phyloP scores from a whole-genome alignment of 2,888 invertebrate genomes.

The Sphecodes monilicornis region DNA sequence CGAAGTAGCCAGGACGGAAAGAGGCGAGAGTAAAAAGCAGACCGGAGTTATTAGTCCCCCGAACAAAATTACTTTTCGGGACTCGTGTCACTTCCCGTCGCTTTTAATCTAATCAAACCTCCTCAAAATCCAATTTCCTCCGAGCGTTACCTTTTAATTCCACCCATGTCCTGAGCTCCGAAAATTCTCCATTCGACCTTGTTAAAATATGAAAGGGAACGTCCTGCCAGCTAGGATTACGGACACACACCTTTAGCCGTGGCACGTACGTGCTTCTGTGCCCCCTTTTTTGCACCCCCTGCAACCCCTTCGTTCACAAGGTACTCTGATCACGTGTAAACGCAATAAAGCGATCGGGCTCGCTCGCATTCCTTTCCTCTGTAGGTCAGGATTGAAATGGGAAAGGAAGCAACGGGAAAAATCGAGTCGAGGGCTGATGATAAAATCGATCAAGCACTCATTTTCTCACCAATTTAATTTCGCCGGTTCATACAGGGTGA shows the following conservation, averaged over 20 bases:
- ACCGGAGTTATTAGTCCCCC: constrained; percentile 36
- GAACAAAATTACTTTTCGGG: constrained; percentile 49
- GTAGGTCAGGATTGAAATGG: constrained; percentile 14
- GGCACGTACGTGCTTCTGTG: not conserved
- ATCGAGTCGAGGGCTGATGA: not conserved
- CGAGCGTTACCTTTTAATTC: constrained; percentile 40
- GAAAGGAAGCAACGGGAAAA: not conserved
- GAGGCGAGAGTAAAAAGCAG: constrained; percentile 10
- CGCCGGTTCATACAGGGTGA: not conserved
- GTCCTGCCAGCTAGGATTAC: constrained; percentile 9
- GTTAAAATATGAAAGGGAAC: constrained; percentile 52
- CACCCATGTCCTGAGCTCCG: constrained; percentile 29
- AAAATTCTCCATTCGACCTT: constrained; percentile 47
- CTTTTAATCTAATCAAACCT: constrained; percentile 55
- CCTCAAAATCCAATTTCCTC: constrained; percentile 51
- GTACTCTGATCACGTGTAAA: constrained; percentile 55
- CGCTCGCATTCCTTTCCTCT: constrained; percentile 22
- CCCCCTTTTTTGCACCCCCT: not conserved
- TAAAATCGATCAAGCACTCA: not conserved
- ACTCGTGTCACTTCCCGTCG: constrained; percentile 39
- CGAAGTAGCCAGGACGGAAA: not conserved
- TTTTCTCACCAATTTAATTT: not conserved
- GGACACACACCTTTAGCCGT: constrained; percentile 3
- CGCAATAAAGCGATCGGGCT: constrained; percentile 55
- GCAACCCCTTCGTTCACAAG: not conserved